Evolutionary conservation across 2,888 invertebrate genomes (phyloP).

Genomic region (Barypeithes pellucidus): DNA sequence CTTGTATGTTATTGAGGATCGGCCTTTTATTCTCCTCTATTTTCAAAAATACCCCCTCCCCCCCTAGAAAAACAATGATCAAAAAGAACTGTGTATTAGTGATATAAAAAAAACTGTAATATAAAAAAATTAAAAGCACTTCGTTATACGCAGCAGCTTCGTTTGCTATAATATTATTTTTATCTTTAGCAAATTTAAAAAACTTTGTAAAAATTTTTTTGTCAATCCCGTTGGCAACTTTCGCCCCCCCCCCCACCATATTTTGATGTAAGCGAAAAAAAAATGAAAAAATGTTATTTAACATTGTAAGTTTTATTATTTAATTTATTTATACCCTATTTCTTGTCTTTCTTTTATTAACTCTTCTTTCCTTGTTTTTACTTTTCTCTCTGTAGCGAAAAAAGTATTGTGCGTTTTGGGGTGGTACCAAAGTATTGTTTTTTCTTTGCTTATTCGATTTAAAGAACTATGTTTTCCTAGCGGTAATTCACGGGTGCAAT

Average conservation of each 20-base stretch:
- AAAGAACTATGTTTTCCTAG: too few species aligned
- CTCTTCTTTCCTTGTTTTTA: constrained; percentile 27
- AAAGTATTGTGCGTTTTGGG: constrained; percentile 33
- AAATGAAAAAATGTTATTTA: constrained; percentile 39
- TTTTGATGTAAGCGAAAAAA: constrained; percentile 35
- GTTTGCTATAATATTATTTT: constrained; percentile 43
- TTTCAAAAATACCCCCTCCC: constrained; percentile 2
- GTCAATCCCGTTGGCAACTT: constrained; percentile 62
- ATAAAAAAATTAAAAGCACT: constrained; percentile 43
- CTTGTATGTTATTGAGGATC: background rate
- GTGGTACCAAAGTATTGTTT: constrained; percentile 18
- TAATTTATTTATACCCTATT: constrained; percentile 49
- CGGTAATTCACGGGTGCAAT: too few species aligned
- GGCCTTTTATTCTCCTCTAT: background rate
- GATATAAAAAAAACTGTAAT: constrained; percentile 34
- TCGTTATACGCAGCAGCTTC: constrained; percentile 69
- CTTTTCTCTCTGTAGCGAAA: constrained; percentile 35
- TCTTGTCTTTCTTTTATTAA: constrained; percentile 42
- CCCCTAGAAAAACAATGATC: constrained; percentile 23
- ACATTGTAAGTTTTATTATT: constrained; percentile 52
- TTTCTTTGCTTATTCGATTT: constrained; percentile 21
- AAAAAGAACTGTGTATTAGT: constrained; percentile 39
- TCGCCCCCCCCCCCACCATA: constrained; percentile 13
- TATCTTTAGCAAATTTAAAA: constrained; percentile 34
- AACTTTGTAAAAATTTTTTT: constrained; percentile 62